These are phyloP conservation scores for Malurus cyaneus DNA, from an alignment of 2,113 vertebrate genomes.

Conservation along the genomic window DNA sequence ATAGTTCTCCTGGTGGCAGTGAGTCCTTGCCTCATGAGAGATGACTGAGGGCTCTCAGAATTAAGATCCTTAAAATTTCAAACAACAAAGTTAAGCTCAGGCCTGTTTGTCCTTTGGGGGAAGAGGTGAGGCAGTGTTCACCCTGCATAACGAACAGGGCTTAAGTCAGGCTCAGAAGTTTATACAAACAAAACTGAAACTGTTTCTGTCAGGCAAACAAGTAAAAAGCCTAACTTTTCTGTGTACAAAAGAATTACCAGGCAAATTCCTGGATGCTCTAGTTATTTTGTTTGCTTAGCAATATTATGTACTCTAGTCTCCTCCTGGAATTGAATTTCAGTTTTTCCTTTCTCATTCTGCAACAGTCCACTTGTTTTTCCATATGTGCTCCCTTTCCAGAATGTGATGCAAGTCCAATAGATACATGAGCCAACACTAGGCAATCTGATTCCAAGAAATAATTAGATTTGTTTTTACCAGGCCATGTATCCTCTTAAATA, in stretches of 20 bases:
- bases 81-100: neutral
- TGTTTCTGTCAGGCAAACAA: neutral
- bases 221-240: neutral
- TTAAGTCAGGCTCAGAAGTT: neutral
- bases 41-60: neutral
- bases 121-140: neutral
- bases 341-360: neutral
- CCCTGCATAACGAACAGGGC: neutral
- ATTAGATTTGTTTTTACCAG: neutral
- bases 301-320: neutral
- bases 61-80: neutral
- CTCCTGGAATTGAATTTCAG: neutral
- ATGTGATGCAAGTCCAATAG: neutral
- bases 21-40: neutral
- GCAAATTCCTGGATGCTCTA: neutral
- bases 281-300: neutral
- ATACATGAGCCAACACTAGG: fast-evolving
- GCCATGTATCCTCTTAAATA: neutral
- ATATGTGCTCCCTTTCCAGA: neutral
- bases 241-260: neutral
- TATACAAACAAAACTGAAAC: neutral
- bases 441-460: neutral
- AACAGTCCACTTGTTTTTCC: neutral
- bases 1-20: neutral
- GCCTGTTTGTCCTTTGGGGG: neutral